phyloP scores from a whole-genome alignment of 2,113 vertebrate species.

The Mobula birostris region DNA sequence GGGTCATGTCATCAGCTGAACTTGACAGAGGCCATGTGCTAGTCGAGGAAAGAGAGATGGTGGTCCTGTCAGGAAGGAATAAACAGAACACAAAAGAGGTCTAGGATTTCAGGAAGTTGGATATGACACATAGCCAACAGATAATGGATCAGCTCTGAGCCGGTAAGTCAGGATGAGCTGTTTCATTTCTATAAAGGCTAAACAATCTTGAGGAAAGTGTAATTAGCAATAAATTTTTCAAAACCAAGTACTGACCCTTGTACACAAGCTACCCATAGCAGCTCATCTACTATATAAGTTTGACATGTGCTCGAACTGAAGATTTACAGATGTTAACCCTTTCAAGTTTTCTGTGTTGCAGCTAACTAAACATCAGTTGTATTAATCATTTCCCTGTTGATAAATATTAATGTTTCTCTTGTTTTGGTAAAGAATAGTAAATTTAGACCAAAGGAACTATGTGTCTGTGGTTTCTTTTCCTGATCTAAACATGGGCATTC shows the following conservation, averaged over 20 bases:
- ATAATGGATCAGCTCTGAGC: slow-evolving; percentile 52
- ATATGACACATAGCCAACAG: slow-evolving; percentile 48
- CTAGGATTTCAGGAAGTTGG: slow-evolving; percentile 44
- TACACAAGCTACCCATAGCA: slow-evolving; percentile 42
- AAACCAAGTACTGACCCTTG: slow-evolving; percentile 43
- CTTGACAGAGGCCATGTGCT: slow-evolving; percentile 52
- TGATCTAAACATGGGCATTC: not conserved
- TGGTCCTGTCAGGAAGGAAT: slow-evolving; percentile 47
- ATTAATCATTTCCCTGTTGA: not conserved
- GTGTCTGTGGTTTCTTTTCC: not conserved
- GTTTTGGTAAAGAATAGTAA: not conserved
- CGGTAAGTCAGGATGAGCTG: slow-evolving; percentile 44
- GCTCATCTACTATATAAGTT: slow-evolving; percentile 42
- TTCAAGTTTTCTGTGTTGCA: slow-evolving; percentile 7
- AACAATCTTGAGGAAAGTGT: slow-evolving; percentile 48
- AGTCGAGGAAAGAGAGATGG: slow-evolving; percentile 49
- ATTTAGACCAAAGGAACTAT: not conserved
- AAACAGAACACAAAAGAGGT: slow-evolving; percentile 50
- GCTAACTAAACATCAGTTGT: not conserved
- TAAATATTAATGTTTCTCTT: not conserved
- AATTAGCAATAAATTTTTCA: slow-evolving; percentile 49
- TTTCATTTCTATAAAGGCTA: slow-evolving; percentile 49
- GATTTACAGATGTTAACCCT: slow-evolving; percentile 44
- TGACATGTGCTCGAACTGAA: slow-evolving; percentile 42
- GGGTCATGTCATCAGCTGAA: slow-evolving; percentile 49